Conservation (phyloP, 1,140 invertebrate genomes). For the Zaprionus camerounensis region DNA sequence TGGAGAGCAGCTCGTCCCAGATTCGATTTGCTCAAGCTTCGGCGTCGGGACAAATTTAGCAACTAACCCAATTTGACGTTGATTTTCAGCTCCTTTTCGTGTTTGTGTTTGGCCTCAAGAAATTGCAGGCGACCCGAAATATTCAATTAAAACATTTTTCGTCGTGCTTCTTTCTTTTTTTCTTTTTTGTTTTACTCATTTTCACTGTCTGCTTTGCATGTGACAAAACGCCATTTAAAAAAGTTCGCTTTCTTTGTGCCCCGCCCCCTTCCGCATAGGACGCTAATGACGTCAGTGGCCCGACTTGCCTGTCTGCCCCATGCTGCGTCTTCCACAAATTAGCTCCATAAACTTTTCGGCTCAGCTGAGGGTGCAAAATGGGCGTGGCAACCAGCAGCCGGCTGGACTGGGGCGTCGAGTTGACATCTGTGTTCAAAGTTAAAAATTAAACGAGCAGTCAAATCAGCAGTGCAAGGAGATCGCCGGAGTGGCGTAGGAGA, state of each 20-base stretch:
- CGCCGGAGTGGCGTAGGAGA: slow-evolving; percentile 3
- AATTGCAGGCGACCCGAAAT: slow-evolving; percentile 51
- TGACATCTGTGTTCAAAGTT: slow-evolving; percentile 80
- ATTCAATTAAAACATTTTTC: slow-evolving; percentile 74
- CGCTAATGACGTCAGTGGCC: slow-evolving; percentile 75
- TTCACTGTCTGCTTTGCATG: slow-evolving; percentile 25
- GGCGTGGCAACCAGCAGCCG: background rate
- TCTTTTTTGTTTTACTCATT: background rate
- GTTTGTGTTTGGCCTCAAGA: slow-evolving; percentile 41
- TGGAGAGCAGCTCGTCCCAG: slow-evolving; percentile 27
- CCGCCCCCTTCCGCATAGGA: slow-evolving; percentile 37
- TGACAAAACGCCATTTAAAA: slow-evolving; percentile 32
- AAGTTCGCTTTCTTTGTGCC: slow-evolving; percentile 17
- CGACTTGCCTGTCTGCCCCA: slow-evolving; percentile 27
- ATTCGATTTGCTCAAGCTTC: slow-evolving; percentile 60
- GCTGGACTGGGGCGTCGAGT: slow-evolving; percentile 48
- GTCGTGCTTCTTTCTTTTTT: slow-evolving; percentile 26
- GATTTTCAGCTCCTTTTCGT: slow-evolving; percentile 47
- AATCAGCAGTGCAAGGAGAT: background rate
- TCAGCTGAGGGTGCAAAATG: slow-evolving; percentile 13
- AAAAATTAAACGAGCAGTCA: slow-evolving; percentile 72
- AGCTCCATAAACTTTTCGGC: slow-evolving; percentile 45
- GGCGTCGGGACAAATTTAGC: slow-evolving; percentile 44
- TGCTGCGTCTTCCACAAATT: slow-evolving; percentile 48
- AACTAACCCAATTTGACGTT: slow-evolving; percentile 73